Evolutionary conservation across 2,113 vertebrate species (phyloP).

Genomic region (Colaptes auratus): DNA sequence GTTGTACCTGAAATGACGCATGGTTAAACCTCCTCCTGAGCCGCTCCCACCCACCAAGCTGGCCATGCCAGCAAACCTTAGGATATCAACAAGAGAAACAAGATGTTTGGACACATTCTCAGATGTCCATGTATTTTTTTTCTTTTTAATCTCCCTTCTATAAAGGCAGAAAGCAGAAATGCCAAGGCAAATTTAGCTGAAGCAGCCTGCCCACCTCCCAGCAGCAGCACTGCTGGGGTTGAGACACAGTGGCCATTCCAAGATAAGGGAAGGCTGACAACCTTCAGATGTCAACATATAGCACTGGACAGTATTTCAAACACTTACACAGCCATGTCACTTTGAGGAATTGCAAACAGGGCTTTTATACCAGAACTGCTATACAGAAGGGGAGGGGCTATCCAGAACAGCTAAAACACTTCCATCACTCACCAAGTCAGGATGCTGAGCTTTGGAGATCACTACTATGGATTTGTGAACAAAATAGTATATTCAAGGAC

Average conservation of each 20-base stretch:
- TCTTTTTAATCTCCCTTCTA: not conserved
- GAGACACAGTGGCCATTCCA: not conserved
- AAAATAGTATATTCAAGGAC: not conserved
- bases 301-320: not conserved
- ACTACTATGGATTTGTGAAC: not conserved
- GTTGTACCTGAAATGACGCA: accelerated
- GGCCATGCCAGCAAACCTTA: not conserved
- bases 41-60: not conserved
- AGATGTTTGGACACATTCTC: not conserved
- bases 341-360: not conserved
- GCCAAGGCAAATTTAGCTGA: not conserved
- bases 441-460: accelerated
- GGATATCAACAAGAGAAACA: not conserved
- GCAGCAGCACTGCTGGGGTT: not conserved
- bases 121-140: not conserved
- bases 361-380: not conserved
- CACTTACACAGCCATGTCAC: not conserved
- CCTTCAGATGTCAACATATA: not conserved
- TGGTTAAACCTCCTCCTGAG: not conserved
- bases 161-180: not conserved
- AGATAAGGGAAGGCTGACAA: not conserved
- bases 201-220: not conserved
- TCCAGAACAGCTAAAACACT: not conserved
- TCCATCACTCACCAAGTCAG: not conserved
- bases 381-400: not conserved